Evolutionary conservation across 2,888 invertebrate genomes (phyloP).

Genomic region (Cybosia mesomella): DNA sequence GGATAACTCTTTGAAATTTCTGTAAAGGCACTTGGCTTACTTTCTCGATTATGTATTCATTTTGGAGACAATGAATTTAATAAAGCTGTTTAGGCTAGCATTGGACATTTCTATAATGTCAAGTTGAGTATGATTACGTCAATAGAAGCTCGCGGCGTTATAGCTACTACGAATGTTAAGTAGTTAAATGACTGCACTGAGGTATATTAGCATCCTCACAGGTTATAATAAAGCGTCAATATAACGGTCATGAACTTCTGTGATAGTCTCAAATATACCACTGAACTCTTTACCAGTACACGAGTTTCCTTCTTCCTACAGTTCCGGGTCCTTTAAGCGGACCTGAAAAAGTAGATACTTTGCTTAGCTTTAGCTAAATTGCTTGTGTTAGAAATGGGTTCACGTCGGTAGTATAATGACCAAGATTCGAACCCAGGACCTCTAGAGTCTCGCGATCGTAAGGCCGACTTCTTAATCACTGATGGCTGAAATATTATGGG

Average conservation of each 20-base stretch:
- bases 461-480: no score
- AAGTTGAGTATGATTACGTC: constrained; percentile 8
- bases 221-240: neutral
- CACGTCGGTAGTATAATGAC: no score
- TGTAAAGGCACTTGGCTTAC: constrained; percentile 4
- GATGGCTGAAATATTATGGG: no score
- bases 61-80: constrained; percentile 7
- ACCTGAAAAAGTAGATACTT: no score
- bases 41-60: neutral
- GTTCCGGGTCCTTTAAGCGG: no score
- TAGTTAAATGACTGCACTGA: neutral
- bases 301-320: no score
- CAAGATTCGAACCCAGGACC: no score
- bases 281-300: no score
- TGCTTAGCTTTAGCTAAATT: no score
- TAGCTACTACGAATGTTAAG: neutral
- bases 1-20: neutral
- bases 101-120: constrained; percentile 7
- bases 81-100: constrained; percentile 1
- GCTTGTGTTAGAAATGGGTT: no score
- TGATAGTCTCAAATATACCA: no score
- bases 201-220: neutral
- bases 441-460: no score
- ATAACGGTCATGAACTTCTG: neutral
- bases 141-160: neutral